These are phyloP conservation scores for Crotalus horridus DNA, from an alignment of 2,113 vertebrate species.

Conservation along the genomic window DNA sequence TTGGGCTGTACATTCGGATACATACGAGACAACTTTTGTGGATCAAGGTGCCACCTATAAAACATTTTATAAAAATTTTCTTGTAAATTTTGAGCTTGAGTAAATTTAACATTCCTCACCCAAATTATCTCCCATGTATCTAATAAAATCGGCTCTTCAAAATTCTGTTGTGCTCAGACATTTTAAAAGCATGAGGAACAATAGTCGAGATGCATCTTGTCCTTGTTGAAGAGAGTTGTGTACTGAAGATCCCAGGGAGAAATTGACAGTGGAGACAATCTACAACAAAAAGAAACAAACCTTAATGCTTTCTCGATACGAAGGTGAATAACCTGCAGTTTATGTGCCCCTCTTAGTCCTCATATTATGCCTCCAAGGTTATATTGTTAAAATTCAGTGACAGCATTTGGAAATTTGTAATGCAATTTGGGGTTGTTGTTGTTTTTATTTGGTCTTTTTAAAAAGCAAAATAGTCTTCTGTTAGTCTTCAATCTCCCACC, in stretches of 20 bases:
- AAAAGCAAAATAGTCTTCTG: neutral
- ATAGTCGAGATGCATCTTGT: neutral
- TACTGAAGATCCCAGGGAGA: neutral
- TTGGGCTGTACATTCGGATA: too few species aligned
- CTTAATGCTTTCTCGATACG: neutral
- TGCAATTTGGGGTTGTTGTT: neutral
- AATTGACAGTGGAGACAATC: neutral
- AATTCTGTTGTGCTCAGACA: neutral
- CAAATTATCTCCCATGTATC: too few species aligned
- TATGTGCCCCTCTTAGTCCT: neutral
- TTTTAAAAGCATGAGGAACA: neutral
- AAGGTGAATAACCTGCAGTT: neutral
- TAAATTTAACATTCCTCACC: too few species aligned
- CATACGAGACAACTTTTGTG: too few species aligned
- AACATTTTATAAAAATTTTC: too few species aligned
- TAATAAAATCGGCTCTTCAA: too few species aligned
- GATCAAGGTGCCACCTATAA: too few species aligned
- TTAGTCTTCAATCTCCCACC: neutral
- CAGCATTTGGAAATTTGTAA: neutral
- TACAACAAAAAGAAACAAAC: neutral
- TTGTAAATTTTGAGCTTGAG: too few species aligned
- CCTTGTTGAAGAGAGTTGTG: neutral
- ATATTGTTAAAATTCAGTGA: neutral
- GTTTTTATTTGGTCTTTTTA: neutral
- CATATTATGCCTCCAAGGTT: neutral